Conservation (phyloP, 1,140 invertebrate genomes). For the Diprion similis region DNA sequence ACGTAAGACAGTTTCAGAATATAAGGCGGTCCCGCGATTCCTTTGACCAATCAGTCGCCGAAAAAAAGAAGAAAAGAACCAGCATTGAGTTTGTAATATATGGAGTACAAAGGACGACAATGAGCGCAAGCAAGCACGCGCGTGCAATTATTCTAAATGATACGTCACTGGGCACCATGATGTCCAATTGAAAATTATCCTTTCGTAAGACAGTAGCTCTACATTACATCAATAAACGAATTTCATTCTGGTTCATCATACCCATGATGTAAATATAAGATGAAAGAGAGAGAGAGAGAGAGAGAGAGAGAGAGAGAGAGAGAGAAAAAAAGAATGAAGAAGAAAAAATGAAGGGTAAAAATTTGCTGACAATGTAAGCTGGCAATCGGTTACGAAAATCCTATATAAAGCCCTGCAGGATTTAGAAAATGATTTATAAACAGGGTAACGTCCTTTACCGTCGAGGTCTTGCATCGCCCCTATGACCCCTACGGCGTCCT, state of each 20-base stretch:
- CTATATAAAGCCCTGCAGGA: background rate
- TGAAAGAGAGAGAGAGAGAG: too few relatives aligned
- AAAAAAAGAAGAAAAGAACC: background rate
- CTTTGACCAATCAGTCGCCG: background rate
- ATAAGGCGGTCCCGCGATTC: background rate
- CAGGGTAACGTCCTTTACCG: background rate
- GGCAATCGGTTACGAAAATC: background rate
- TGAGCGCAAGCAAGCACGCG: too few relatives aligned
- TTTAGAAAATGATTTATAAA: background rate
- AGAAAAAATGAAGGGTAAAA: background rate
- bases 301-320: background rate
- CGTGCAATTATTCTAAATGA: too few relatives aligned
- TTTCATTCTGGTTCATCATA: too few relatives aligned
- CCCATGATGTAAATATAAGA: too few relatives aligned
- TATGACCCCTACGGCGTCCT: background rate
- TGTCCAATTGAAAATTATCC: too few relatives aligned
- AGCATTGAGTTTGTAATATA: too few relatives aligned
- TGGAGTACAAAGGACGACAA: too few relatives aligned
- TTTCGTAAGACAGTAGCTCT: too few relatives aligned
- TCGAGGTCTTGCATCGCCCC: background rate
- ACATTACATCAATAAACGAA: too few relatives aligned
- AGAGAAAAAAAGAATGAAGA: background rate
- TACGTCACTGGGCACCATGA: too few relatives aligned
- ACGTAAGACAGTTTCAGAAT: background rate
- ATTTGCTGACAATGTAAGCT: slow-evolving; percentile 3